These are phyloP conservation scores for Drosophila pseudoobscura DNA, from an alignment of 1,140 invertebrate species.

Conservation along the genomic window DNA sequence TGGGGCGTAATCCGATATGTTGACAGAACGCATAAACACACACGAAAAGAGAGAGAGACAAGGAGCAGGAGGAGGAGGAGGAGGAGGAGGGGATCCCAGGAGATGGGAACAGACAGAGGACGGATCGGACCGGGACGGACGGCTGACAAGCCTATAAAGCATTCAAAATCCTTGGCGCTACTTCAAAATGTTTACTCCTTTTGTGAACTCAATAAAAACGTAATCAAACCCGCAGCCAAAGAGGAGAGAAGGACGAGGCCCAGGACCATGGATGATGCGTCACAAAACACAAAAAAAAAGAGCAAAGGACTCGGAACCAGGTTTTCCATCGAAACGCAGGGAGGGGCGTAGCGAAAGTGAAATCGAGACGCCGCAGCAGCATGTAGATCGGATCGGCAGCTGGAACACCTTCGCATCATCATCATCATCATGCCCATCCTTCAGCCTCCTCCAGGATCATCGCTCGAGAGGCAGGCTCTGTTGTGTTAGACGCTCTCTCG, in stretches of 20 bases:
- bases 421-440: constrained; percentile 19
- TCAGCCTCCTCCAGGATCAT: constrained; percentile 21
- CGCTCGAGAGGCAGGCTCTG: constrained; percentile 11
- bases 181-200: constrained; percentile 81
- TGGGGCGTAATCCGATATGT: constrained; percentile 75
- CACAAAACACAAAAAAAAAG: constrained; percentile 42
- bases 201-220: constrained; percentile 68
- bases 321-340: constrained; percentile 70
- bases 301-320: constrained; percentile 33
- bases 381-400: constrained; percentile 50
- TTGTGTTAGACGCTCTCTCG: constrained; percentile 64
- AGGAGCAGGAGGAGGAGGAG: neutral
- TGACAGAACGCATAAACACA: constrained; percentile 68
- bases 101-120: neutral
- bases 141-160: constrained; percentile 75
- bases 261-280: constrained; percentile 47
- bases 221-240: constrained; percentile 72
- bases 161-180: constrained; percentile 69
- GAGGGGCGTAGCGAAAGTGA: constrained; percentile 72
- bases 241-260: neutral
- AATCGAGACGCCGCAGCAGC: constrained; percentile 65
- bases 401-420: constrained; percentile 75
- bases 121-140: constrained; percentile 20
- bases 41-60: neutral
- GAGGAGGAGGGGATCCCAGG: neutral